Evolutionary conservation across 2,797 vertebrate species (phyloP).

Genomic region (Hoplostethus mediterraneus): DNA sequence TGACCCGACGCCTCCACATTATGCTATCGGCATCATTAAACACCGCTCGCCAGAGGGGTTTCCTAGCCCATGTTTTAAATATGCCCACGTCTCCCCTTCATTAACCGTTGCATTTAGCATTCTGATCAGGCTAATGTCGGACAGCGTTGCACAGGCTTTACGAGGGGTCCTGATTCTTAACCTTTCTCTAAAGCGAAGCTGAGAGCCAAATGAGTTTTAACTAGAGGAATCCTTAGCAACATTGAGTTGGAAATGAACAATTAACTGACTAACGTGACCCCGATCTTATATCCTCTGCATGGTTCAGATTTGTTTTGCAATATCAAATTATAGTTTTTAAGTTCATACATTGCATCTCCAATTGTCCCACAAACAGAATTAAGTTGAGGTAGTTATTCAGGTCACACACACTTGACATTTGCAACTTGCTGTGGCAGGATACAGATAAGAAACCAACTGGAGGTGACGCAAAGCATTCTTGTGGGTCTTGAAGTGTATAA

Average conservation of each 20-base stretch:
- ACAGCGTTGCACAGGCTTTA: slow-evolving; percentile 52
- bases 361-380: neutral
- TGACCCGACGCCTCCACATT: slow-evolving; percentile 30
- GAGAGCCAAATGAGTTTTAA: slow-evolving; percentile 13
- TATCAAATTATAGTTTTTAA: neutral
- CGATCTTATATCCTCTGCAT: neutral
- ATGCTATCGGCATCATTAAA: slow-evolving; percentile 65
- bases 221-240: neutral
- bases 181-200: slow-evolving; percentile 38
- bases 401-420: slow-evolving; percentile 9
- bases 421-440: slow-evolving; percentile 3
- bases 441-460: slow-evolving; percentile 8
- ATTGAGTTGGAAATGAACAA: neutral
- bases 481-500: slow-evolving; percentile 2
- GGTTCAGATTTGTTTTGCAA: slow-evolving; percentile 13
- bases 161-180: slow-evolving; percentile 40
- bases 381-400: slow-evolving; percentile 27
- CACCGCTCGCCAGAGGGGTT: slow-evolving; percentile 43
- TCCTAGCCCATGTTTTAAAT: slow-evolving; percentile 50
- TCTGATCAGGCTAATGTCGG: slow-evolving; percentile 68
- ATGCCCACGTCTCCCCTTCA: slow-evolving; percentile 60
- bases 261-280: neutral
- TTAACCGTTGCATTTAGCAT: slow-evolving; percentile 69
- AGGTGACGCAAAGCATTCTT: slow-evolving; percentile 22
- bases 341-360: too few relatives aligned